phyloP scores from a whole-genome alignment of 2,888 invertebrate species.

The Drosophila limbata region DNA sequence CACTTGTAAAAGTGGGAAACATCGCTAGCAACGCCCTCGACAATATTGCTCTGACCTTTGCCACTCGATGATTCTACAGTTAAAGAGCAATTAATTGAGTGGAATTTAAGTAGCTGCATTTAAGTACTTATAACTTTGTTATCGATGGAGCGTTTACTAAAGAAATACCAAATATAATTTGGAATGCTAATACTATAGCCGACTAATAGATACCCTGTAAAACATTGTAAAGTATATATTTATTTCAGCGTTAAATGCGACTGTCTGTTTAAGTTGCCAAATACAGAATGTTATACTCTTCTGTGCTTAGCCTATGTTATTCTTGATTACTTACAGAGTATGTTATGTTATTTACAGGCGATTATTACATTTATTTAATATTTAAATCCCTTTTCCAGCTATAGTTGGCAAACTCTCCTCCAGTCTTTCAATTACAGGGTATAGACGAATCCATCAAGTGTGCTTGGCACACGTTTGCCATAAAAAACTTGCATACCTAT shows the following conservation, averaged over 20 bases:
- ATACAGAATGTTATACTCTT: no score
- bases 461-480: constrained; percentile 23
- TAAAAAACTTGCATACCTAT: constrained; percentile 33
- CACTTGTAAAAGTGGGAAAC: neutral
- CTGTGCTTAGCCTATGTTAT: no score
- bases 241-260: no score
- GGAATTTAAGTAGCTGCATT: neutral
- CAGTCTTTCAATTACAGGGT: neutral
- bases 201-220: neutral
- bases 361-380: no score
- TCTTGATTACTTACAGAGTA: no score
- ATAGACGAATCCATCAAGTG: neutral
- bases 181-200: neutral
- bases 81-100: constrained; percentile 16
- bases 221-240: no score
- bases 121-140: constrained; percentile 2
- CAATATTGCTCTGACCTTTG: constrained; percentile 1
- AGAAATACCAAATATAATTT: neutral
- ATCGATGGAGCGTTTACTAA: neutral
- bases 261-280: no score
- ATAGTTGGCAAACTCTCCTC: neutral
- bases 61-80: neutral
- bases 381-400: no score
- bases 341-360: no score
- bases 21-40: neutral